Evolutionary conservation across 1,140 invertebrate species (phyloP).

Genomic region (Lanistes nyassanus): DNA sequence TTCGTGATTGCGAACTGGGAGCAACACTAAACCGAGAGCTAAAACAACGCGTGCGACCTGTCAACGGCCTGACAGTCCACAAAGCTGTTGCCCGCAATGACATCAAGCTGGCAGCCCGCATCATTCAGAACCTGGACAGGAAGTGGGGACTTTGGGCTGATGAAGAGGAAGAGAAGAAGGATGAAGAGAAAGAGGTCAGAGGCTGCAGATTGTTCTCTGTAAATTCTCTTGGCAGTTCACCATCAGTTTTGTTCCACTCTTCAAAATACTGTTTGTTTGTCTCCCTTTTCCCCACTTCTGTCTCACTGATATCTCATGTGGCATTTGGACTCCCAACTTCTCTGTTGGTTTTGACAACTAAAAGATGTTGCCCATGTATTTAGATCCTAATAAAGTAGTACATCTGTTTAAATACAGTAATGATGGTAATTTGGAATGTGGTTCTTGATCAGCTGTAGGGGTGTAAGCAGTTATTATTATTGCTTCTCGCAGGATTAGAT

Average conservation of each 20-base stretch:
- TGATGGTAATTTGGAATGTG: too few relatives aligned
- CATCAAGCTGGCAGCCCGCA: constrained; percentile 91
- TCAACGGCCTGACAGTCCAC: constrained; percentile 92
- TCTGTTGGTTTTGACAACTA: too few relatives aligned
- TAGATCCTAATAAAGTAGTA: too few relatives aligned
- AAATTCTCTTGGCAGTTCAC: background rate
- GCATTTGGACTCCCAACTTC: too few relatives aligned
- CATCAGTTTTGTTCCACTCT: too few relatives aligned
- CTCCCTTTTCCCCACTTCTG: too few relatives aligned
- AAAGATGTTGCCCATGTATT: too few relatives aligned
- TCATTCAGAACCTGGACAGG: constrained; percentile 93
- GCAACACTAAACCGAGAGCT: constrained; percentile 95
- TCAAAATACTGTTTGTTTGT: too few relatives aligned
- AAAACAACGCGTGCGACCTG: constrained; percentile 88
- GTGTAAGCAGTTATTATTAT: background rate
- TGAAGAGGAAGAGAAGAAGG: constrained; percentile 66
- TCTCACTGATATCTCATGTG: too few relatives aligned
- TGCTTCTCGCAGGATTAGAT: background rate
- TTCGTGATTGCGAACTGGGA: constrained; percentile 91
- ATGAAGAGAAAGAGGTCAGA: constrained; percentile 55
- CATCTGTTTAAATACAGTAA: too few relatives aligned
- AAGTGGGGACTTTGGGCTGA: constrained; percentile 83
- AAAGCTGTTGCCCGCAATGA: constrained; percentile 88
- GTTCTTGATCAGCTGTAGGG: too few relatives aligned
- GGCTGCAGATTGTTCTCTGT: background rate